Percentiles rank a stretch among this genome's conserved stretches.
Conservation (phyloP, 1,140 invertebrate genomes). For the Mactra quadrangularis region DNA sequence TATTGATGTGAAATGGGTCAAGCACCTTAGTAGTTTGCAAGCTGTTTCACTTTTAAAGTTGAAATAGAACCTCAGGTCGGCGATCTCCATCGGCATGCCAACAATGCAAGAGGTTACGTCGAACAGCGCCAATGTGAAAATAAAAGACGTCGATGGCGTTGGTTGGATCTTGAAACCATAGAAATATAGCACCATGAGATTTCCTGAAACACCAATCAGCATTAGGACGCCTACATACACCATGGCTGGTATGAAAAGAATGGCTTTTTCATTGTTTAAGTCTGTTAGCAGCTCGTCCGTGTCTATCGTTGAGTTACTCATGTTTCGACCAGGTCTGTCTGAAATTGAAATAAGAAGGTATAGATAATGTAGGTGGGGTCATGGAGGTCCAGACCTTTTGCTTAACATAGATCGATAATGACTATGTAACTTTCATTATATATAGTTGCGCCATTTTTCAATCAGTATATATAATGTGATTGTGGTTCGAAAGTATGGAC, state of each 20-base stretch:
- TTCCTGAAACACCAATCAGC: slow-evolving; percentile 51
- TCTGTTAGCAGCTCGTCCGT: slow-evolving; percentile 14
- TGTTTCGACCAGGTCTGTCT: too few species aligned
- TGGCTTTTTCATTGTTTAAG: slow-evolving; percentile 52
- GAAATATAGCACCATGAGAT: slow-evolving; percentile 58
- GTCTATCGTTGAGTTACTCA: neutral
- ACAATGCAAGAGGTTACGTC: slow-evolving; percentile 63
- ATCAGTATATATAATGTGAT: too few species aligned
- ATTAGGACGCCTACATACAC: slow-evolving; percentile 58
- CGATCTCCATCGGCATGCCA: slow-evolving; percentile 71
- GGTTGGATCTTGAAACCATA: slow-evolving; percentile 53
- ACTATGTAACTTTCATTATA: too few species aligned
- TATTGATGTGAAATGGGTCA: slow-evolving; percentile 60
- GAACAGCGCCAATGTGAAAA: slow-evolving; percentile 65
- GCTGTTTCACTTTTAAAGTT: slow-evolving; percentile 64
- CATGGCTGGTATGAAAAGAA: slow-evolving; percentile 60
- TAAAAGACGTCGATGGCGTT: slow-evolving; percentile 56
- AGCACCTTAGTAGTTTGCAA: slow-evolving; percentile 67
- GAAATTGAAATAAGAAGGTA: too few species aligned
- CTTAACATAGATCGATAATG: too few species aligned
- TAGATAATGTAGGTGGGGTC: too few species aligned
- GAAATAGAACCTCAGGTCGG: slow-evolving; percentile 66
- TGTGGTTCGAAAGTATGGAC: too few species aligned
- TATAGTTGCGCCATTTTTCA: too few species aligned
- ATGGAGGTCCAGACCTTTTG: too few species aligned